Evolutionary conservation across 2,888 invertebrate genomes (phyloP), one percentile per base, ranked within the genome.

Genomic region (Scaptomyza cyrtandrae): DNA sequence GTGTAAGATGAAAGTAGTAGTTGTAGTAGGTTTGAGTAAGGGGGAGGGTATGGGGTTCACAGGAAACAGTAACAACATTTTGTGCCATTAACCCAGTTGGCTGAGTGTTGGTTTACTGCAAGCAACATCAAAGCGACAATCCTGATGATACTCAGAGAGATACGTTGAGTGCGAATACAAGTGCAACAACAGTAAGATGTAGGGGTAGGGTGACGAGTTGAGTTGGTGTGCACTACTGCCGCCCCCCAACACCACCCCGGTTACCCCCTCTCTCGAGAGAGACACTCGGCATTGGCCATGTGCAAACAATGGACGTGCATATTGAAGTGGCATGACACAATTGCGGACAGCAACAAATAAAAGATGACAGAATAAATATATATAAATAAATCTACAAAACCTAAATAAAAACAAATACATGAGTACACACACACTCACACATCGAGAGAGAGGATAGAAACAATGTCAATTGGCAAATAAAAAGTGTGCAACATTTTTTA

Each of bases 71-170:
- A 14, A 58, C 70, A 71, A 71, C 72, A 71, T 73, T 73, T 71
- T 80, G 83, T 76, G 78, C 83, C 69, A 83, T 83, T 83, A 83
- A 83, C 83, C 83, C 82, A 82, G 82, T 78, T 79, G 78, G 71
- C 48, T 63, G 65, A 66, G 63, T 65, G 69, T 80, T 71, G 73
- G 73, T 55, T 57, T 65, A 61, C 59, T 72, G 77, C 82, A 68
- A 77, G 77, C 82, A 68, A 77, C 86, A 83, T 85, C 82, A 83
- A 83, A 83, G 82, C 74, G 68, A 78, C 80, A 75, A 61, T 69
- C 53, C 68, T 41, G 70, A 71, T 62, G 79, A 71, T 77, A 61
- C 71, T 81, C 79, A 63, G 67, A 61, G 67, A 77, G 75, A 66
- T 56, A 55, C 64, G 69, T 35, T 60, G 69, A 64, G 74, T 73